phyloP scores from a whole-genome alignment of 2,113 vertebrate genomes.

The Thalassoma bifasciatum region DNA sequence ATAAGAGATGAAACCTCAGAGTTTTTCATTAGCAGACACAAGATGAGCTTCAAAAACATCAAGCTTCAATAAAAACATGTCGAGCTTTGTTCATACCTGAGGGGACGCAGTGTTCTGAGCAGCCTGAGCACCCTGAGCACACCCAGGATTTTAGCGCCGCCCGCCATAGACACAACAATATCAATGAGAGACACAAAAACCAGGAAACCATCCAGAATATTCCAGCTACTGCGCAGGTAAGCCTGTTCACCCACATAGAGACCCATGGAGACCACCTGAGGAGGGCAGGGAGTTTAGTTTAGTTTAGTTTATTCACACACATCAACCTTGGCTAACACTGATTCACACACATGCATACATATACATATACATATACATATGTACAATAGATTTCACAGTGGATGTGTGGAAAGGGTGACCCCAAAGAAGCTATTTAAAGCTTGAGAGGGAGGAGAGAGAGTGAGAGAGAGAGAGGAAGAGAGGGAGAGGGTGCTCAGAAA shows the following conservation, averaged over 20 bases:
- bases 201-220: conserved; percentile 95
- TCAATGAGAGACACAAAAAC: conserved; percentile 98
- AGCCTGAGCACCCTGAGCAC: conserved; percentile 94
- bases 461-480: too few relatives aligned
- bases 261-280: conserved; percentile 95
- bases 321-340: too few relatives aligned
- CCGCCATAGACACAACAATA: conserved; percentile 96
- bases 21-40: neutral
- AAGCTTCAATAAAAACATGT: neutral
- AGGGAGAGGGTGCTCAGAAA: too few relatives aligned
- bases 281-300: neutral
- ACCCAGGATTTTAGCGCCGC: conserved; percentile 96
- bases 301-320: too few relatives aligned
- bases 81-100: conserved; percentile 84
- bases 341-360: too few relatives aligned
- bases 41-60: neutral
- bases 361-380: too few relatives aligned
- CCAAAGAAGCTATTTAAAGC: too few relatives aligned
- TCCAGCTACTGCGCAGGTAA: conserved; percentile 98
- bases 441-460: too few relatives aligned
- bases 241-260: conserved; percentile 94
- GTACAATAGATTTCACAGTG: too few relatives aligned
- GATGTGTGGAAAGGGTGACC: too few relatives aligned
- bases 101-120: conserved; percentile 93
- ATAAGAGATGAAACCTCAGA: too few relatives aligned